Evolutionary conservation across 1,140 invertebrate species (phyloP).

Genomic region (Pseudomyrmex gracilis): DNA sequence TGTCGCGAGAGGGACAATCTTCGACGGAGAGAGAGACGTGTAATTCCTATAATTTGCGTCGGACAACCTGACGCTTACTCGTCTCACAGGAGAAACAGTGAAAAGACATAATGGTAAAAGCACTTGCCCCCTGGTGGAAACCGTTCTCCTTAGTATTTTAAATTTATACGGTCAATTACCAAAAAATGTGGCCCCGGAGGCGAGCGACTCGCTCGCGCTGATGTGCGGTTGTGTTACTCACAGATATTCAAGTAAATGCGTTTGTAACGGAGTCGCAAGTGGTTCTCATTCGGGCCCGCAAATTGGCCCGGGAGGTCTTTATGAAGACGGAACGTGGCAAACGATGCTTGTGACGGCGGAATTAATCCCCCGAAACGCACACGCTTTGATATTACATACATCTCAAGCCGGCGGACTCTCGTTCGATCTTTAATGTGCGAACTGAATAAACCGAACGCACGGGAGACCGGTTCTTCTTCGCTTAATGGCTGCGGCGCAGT

Average conservation of each 20-base stretch:
- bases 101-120: background rate
- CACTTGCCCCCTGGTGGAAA: background rate
- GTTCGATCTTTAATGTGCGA: background rate
- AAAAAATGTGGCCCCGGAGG: conserved; percentile 60
- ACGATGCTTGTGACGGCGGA: too few species aligned
- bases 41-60: background rate
- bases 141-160: conserved; percentile 27
- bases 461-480: background rate
- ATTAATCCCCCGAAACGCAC: background rate
- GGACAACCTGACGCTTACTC: background rate
- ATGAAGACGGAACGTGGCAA: background rate
- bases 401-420: background rate
- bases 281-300: conserved; percentile 61
- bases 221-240: conserved; percentile 7
- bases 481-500: background rate
- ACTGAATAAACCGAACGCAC: background rate
- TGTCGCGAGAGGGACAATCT: background rate
- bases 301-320: conserved; percentile 9
- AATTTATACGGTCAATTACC: conserved; percentile 66
- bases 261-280: conserved; percentile 67
- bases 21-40: background rate
- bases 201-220: background rate
- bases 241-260: conserved; percentile 68
- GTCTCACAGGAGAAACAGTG: conserved; percentile 3
- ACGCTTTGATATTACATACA: background rate